phyloP scores from a whole-genome alignment of 2,113 vertebrate species.

The Poeciliopsis prolifica region DNA sequence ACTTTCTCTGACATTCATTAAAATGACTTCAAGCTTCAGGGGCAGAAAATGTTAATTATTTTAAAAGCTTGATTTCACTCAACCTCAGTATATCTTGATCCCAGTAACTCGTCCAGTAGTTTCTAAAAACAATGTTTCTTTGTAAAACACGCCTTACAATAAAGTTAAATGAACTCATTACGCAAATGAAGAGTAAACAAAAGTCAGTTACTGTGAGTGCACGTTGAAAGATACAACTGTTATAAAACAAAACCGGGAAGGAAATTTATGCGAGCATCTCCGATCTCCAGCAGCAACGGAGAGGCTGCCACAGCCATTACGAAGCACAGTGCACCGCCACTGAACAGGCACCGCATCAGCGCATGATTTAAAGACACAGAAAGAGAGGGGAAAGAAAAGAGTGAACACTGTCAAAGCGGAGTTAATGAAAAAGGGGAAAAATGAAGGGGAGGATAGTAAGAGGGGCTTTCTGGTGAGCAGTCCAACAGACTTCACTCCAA shows the following conservation, averaged over 20 bases:
- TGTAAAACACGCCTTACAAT: background rate
- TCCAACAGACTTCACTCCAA: slow-evolving; percentile 47
- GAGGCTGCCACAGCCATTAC: slow-evolving; percentile 34
- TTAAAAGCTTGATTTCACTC: too few relatives aligned
- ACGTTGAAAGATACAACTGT: background rate
- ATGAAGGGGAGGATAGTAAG: slow-evolving; percentile 21
- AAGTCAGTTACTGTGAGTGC: background rate
- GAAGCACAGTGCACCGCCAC: slow-evolving; percentile 29
- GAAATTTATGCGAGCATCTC: slow-evolving; percentile 26
- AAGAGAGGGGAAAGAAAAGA: slow-evolving; percentile 20
- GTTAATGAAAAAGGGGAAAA: slow-evolving; percentile 39
- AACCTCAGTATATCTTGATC: background rate
- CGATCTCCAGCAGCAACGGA: slow-evolving; percentile 22
- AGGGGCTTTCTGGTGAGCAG: slow-evolving; percentile 40
- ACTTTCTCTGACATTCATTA: background rate
- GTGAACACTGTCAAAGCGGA: slow-evolving; percentile 23
- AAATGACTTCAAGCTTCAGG: too few relatives aligned
- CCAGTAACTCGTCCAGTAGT: background rate
- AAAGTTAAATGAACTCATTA: slow-evolving; percentile 51
- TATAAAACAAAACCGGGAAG: slow-evolving; percentile 21
- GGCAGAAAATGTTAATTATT: too few relatives aligned
- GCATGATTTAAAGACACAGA: slow-evolving; percentile 34
- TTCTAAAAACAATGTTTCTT: background rate
- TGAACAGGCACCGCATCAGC: slow-evolving; percentile 28
- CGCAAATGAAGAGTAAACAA: slow-evolving; percentile 26